Conservation (phyloP, 2,797 vertebrate species). For the Tragelaphus oryx region DNA sequence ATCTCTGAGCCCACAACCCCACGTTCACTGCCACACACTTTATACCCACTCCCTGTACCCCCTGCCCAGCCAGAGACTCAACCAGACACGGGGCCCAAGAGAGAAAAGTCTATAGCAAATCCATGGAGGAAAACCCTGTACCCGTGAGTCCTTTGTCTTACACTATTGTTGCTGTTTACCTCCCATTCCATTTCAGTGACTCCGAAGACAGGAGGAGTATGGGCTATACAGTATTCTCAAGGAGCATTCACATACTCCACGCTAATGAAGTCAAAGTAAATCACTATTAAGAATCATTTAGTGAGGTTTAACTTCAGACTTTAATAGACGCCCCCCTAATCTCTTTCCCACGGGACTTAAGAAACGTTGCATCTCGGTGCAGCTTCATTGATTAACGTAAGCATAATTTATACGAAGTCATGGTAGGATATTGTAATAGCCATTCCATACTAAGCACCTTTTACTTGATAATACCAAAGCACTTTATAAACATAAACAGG, state of each 20-base stretch:
- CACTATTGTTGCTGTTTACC: neutral
- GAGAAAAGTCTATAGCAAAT: neutral
- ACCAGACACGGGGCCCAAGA: neutral
- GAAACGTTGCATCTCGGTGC: neutral
- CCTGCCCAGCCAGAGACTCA: neutral
- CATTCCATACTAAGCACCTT: neutral
- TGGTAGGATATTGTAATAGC: neutral
- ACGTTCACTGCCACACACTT: neutral
- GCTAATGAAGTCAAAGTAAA: slow-evolving; percentile 68
- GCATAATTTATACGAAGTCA: slow-evolving; percentile 18
- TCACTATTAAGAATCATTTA: slow-evolving; percentile 66
- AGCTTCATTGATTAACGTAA: slow-evolving; percentile 16
- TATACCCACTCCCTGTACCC: too few relatives aligned
- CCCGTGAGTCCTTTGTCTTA: neutral
- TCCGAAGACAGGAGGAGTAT: slow-evolving; percentile 23
- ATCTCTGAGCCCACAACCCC: neutral
- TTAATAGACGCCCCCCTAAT: slow-evolving; percentile 40
- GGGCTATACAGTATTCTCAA: slow-evolving; percentile 11
- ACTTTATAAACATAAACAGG: neutral
- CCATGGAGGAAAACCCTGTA: neutral
- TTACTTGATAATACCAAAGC: slow-evolving; percentile 33
- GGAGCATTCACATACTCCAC: slow-evolving; percentile 23
- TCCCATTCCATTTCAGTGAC: slow-evolving; percentile 52
- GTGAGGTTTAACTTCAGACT: slow-evolving; percentile 62
- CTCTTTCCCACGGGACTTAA: slow-evolving; percentile 13